Base-by-base conservation (phyloP, 2,888 invertebrate species). In the Fissipunctia ypsillon region DNA sequence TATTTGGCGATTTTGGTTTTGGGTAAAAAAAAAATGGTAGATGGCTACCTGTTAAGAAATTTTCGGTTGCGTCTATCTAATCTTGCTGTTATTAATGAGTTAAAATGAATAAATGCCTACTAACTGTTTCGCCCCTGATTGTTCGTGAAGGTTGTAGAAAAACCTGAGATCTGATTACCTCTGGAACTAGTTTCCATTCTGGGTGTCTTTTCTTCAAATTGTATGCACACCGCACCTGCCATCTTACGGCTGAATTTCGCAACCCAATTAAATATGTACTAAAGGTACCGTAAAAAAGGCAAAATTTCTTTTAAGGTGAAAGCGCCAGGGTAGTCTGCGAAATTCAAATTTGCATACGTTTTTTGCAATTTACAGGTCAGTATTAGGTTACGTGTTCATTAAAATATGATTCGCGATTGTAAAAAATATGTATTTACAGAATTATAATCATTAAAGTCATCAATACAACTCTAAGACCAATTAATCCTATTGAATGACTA, bases 1-100 rank as follows among this genome's bases (percentile, higher is more conserved):
- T 61, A 14, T 73, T 79, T 59, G 1, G 22, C 35, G 22, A 65
- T 68, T 61, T 75, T n/a, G 19, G 12, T 28, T 43, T 25, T 1
- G 0, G 0, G 0, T 12, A 3, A 52, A 69, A 52, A 69, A 73
- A 69, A 80, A 35, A 35, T 41, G 5, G 5, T 22, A 16, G n/a
- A 2, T 38, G 1, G 6, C 43, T 78, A 76, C 73, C 79, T 76
- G 57, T 31, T 22, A 5, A 6, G 0, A 35, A 16, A 9, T 28
- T 9, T 4, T 28, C 22, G 3, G 43, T 54, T 38, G 5, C 60
- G 22, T 38, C 10, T 25, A n/a, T n/a, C 12, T 10, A 48, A 41
- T 14, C 19, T 41, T 3, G 19, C 22, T 43, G 12, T 22, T 45
- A 16, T 25, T 38, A 9, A 28, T 16, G 0, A 69, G 19, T 28